These are phyloP conservation scores for Hirtodrosophila histrioides DNA, from an alignment of 2,888 invertebrate species.

Conservation along the genomic window DNA sequence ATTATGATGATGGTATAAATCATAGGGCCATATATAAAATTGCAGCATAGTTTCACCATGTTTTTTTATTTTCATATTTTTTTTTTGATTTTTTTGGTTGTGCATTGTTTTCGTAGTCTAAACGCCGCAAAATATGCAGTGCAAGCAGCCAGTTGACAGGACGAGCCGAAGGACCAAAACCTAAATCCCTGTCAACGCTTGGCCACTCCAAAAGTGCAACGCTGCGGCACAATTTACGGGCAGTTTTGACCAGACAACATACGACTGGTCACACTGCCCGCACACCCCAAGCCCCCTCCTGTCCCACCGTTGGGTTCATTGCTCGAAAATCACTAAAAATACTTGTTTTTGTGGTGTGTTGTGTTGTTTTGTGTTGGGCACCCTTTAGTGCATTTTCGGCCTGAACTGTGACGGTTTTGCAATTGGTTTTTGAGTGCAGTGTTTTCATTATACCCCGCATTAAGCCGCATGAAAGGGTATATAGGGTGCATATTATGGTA, in stretches of 20 bases:
- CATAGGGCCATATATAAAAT: constrained; percentile 71
- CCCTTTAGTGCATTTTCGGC: constrained; percentile 21
- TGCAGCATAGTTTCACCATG: constrained; percentile 37
- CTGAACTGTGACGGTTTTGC: constrained; percentile 30
- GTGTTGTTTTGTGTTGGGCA: constrained; percentile 34
- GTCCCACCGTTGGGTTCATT: constrained; percentile 32
- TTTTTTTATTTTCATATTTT: constrained; percentile 11
- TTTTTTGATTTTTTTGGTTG: constrained; percentile 9
- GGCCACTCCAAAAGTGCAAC: constrained; percentile 52
- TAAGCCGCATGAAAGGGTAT: too few relatives aligned
- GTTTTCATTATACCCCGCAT: constrained; percentile 34
- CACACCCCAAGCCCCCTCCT: too few relatives aligned
- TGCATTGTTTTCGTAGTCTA: constrained; percentile 70
- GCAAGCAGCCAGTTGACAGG: constrained; percentile 53
- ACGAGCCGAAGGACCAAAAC: neutral
- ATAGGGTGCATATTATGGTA: too few relatives aligned
- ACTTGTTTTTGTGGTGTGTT: constrained; percentile 59
- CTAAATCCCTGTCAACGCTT: constrained; percentile 38
- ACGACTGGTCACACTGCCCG: neutral
- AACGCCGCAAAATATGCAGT: constrained; percentile 74
- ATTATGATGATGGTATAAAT: constrained; percentile 84
- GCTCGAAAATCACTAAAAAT: constrained; percentile 61
- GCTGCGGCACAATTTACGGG: constrained; percentile 57
- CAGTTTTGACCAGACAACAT: constrained; percentile 31
- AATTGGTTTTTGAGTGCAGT: constrained; percentile 73